Conservation (phyloP, 2,113 vertebrate species). For the Rhinolophus ferrumequinum region DNA sequence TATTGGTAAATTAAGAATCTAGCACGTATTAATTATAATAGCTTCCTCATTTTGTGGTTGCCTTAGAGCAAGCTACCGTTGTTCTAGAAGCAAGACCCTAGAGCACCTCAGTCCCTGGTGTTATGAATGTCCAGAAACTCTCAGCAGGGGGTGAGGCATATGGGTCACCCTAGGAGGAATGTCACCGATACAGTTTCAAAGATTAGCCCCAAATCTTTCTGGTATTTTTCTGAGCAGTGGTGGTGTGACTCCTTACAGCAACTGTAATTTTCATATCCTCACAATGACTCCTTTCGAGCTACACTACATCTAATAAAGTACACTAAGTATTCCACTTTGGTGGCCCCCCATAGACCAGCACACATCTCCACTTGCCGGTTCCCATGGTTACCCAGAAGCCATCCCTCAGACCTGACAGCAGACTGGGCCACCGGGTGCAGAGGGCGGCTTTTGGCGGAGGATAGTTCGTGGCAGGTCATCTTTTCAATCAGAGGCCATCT, state of each 20-base stretch:
- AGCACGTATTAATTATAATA: too few species aligned
- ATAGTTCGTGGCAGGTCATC: slow-evolving; percentile 4
- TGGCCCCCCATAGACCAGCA: not conserved
- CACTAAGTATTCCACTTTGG: slow-evolving; percentile 42
- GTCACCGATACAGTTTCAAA: not conserved
- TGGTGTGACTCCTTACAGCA: not conserved
- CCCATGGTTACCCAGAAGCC: slow-evolving; percentile 60
- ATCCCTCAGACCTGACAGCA: not conserved
- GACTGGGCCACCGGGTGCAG: not conserved
- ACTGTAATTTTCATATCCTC: slow-evolving; percentile 24
- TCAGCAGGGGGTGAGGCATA: not conserved
- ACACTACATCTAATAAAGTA: not conserved
- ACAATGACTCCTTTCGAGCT: slow-evolving; percentile 29
- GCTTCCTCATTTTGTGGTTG: not conserved
- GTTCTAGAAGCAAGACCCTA: not conserved
- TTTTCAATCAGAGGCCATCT: slow-evolving; percentile 59
- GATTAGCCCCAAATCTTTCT: not conserved
- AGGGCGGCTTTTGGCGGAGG: not conserved
- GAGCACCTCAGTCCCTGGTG: not conserved
- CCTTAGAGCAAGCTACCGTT: not conserved
- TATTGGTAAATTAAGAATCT: not conserved
- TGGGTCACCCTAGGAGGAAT: not conserved
- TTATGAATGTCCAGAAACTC: not conserved
- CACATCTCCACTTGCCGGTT: not conserved
- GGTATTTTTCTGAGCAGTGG: not conserved